Evolutionary conservation across 1,140 invertebrate species (phyloP).

Genomic region (Alviniconcha marisindica): DNA sequence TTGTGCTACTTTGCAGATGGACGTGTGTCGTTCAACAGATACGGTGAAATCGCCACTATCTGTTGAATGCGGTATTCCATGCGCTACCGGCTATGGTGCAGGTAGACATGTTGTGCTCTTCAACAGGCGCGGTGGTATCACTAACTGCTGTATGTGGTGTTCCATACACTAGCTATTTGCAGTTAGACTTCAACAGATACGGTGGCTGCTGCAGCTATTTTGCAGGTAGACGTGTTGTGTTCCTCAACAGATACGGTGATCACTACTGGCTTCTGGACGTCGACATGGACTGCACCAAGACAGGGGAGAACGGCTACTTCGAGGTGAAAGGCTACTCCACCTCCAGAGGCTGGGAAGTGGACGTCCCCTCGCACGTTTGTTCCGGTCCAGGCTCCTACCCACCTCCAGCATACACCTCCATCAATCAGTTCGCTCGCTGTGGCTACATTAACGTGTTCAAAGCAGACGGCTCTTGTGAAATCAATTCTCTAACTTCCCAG

Average conservation of each 20-base stretch:
- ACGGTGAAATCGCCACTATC: too few species aligned
- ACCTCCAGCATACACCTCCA: slow-evolving; percentile 62
- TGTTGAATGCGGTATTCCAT: too few species aligned
- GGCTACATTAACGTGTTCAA: slow-evolving; percentile 76
- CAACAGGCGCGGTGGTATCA: too few species aligned
- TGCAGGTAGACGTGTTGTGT: neutral
- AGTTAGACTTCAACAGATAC: too few species aligned
- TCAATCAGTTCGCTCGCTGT: slow-evolving; percentile 76
- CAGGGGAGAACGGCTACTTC: slow-evolving; percentile 76
- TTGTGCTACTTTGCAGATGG: too few species aligned
- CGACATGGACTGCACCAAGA: slow-evolving; percentile 77
- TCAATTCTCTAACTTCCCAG: too few species aligned
- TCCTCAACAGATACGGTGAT: slow-evolving; percentile 69
- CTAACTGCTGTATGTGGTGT: too few species aligned
- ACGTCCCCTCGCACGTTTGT: slow-evolving; percentile 58
- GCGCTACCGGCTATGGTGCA: neutral
- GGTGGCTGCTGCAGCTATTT: slow-evolving; percentile 59
- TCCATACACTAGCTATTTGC: too few species aligned
- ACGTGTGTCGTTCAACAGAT: too few species aligned
- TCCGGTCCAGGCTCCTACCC: slow-evolving; percentile 64
- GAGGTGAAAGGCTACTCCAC: slow-evolving; percentile 74
- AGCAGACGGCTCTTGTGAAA: slow-evolving; percentile 63
- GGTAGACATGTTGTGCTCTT: too few species aligned
- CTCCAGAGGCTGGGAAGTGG: slow-evolving; percentile 65
- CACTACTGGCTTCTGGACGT: slow-evolving; percentile 78